Conservation (phyloP, 2,113 vertebrate genomes). For the Fukomys damarensis region DNA sequence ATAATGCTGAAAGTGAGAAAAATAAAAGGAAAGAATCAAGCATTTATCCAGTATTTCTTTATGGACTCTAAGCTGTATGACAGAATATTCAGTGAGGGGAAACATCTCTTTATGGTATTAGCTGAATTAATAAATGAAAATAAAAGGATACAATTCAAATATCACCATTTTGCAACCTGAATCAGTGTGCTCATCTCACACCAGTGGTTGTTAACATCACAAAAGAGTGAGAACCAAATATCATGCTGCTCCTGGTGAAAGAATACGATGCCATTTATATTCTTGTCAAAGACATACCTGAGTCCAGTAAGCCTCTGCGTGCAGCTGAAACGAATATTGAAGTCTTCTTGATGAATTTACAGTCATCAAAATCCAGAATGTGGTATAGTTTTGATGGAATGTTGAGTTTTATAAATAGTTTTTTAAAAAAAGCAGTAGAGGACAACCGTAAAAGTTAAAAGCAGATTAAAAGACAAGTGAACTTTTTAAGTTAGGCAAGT, state of each 20-base stretch:
- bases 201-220: neutral
- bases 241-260: neutral
- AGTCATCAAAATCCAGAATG: neutral
- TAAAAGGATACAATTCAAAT: neutral
- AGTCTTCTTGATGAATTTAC: neutral
- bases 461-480: neutral
- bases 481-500: neutral
- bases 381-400: neutral
- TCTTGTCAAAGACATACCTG: neutral
- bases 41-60: neutral
- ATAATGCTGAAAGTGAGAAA: neutral
- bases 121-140: neutral
- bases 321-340: neutral
- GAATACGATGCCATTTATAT: neutral
- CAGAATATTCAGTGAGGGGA: neutral
- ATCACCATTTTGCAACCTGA: neutral
- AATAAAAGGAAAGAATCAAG: neutral
- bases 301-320: neutral
- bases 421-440: neutral
- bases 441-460: neutral
- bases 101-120: neutral
- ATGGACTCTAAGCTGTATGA: neutral
- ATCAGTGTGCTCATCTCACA: neutral
- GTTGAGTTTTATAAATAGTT: conserved; percentile 4
- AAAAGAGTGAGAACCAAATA: neutral